Conservation (phyloP, 1,140 invertebrate species). For the Panulirus ornatus region DNA sequence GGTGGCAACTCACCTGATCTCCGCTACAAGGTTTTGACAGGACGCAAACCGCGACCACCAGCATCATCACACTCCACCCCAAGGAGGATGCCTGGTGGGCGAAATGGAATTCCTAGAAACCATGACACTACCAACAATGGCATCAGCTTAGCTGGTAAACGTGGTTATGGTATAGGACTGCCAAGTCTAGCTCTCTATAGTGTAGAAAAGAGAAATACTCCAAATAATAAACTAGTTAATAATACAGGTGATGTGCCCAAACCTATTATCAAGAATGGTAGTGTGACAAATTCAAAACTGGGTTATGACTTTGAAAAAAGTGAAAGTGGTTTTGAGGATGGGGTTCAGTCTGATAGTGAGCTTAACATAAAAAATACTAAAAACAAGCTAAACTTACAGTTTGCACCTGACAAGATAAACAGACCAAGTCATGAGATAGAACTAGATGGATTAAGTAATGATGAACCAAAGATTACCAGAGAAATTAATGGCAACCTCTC, state of each 20-base stretch:
- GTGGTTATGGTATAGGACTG: slow-evolving; percentile 12
- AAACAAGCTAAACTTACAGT: slow-evolving; percentile 68
- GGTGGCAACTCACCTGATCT: slow-evolving; percentile 74
- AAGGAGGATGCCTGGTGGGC: slow-evolving; percentile 52
- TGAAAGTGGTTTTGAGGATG: slow-evolving; percentile 70
- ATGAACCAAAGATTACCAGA: slow-evolving; percentile 57
- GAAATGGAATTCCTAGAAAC: slow-evolving; percentile 45
- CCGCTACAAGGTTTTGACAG: slow-evolving; percentile 67
- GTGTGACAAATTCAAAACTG: slow-evolving; percentile 6
- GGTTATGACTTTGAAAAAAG: slow-evolving; percentile 64
- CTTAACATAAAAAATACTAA: slow-evolving; percentile 70
- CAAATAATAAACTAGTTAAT: slow-evolving; percentile 47
- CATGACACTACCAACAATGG: slow-evolving; percentile 37
- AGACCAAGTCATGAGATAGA: slow-evolving; percentile 54
- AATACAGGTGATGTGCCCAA: slow-evolving; percentile 12
- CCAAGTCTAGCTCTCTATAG: slow-evolving; percentile 20
- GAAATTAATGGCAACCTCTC: slow-evolving; percentile 71
- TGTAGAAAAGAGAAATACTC: slow-evolving; percentile 21
- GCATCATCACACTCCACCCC: slow-evolving; percentile 61
- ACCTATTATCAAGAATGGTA: slow-evolving; percentile 21
- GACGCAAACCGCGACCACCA: slow-evolving; percentile 44
- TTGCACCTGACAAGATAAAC: slow-evolving; percentile 69
- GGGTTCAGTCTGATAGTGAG: slow-evolving; percentile 66
- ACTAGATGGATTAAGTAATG: slow-evolving; percentile 40
- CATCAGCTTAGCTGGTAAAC: slow-evolving; percentile 35